These are phyloP conservation scores for Andrena chrysosceles DNA, from an alignment of 2,888 invertebrate genomes.

Conservation along the genomic window DNA sequence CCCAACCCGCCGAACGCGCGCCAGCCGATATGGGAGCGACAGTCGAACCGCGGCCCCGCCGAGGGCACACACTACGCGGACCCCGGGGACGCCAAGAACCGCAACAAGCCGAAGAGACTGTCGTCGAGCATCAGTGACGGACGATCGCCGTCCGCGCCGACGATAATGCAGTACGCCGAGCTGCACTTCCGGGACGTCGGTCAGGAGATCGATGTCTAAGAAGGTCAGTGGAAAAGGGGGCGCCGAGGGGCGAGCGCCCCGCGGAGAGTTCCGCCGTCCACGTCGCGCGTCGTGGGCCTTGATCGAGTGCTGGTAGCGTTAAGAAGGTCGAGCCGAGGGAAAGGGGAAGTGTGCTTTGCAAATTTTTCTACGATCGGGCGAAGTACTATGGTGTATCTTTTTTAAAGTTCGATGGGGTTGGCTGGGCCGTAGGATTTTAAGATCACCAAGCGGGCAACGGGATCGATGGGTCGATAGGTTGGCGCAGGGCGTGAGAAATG, in stretches of 20 bases:
- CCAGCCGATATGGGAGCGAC: conserved; percentile 64
- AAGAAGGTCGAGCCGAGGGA: background rate
- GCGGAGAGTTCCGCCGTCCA: background rate
- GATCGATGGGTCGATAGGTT: no score
- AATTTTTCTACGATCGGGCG: no score
- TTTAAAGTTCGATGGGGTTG: no score
- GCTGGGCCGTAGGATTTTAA: no score
- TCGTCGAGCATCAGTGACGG: conserved; percentile 65
- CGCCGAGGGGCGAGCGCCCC: background rate
- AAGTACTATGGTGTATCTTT: no score
- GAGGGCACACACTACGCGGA: conserved; percentile 59
- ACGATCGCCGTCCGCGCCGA: conserved; percentile 76
- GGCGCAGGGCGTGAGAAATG: no score
- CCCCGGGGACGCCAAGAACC: conserved; percentile 63
- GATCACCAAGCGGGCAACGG: no score
- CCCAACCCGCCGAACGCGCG: conserved; percentile 52
- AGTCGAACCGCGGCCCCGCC: conserved; percentile 48
- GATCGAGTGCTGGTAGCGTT: background rate
- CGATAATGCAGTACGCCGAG: conserved; percentile 88
- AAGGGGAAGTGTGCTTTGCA: no score
- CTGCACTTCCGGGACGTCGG: conserved; percentile 89
- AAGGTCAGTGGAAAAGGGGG: conserved; percentile 81
- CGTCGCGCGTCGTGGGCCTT: background rate
- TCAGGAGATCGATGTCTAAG: conserved; percentile 89
- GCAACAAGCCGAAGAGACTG: conserved; percentile 73